Evolutionary conservation across 2,113 vertebrate species (phyloP).

Genomic region (Percopsis transmontana): DNA sequence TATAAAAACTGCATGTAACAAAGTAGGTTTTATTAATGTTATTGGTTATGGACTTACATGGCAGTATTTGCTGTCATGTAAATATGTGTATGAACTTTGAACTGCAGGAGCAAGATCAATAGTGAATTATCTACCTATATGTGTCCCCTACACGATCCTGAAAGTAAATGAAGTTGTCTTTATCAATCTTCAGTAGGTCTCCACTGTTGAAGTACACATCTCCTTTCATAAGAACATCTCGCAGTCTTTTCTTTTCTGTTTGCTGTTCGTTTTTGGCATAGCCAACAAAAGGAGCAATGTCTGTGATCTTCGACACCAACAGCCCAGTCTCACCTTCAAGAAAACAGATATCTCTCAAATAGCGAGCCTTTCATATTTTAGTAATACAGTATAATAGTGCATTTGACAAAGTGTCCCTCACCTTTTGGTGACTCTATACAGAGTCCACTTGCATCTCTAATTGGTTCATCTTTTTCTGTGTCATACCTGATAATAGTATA

Average conservation of each 20-base stretch:
- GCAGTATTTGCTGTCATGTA: no score
- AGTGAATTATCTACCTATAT: conserved; percentile 77
- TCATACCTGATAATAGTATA: conserved; percentile 86
- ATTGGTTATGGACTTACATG: no score
- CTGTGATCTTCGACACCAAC: conserved; percentile 83
- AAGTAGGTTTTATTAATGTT: no score
- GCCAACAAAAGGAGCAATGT: conserved; percentile 81
- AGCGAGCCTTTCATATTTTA: neutral
- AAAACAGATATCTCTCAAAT: neutral
- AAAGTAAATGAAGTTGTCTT: conserved; percentile 87
- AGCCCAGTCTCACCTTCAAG: conserved; percentile 85
- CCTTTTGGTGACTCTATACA: conserved; percentile 84
- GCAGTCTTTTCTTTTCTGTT: conserved; percentile 84
- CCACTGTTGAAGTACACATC: conserved; percentile 90
- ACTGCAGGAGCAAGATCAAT: no score
- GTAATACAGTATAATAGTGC: neutral
- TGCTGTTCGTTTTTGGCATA: conserved; percentile 80
- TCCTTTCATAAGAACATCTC: conserved; percentile 83
- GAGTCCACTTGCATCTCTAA: conserved; percentile 79
- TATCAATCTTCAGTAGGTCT: conserved; percentile 83
- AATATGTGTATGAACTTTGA: neutral
- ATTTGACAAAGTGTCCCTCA: conserved; percentile 49
- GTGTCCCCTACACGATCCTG: conserved; percentile 90
- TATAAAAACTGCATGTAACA: no score
- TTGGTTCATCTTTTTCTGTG: conserved; percentile 81